Base-by-base conservation (phyloP, 1,140 invertebrate genomes). In the Hycleus cichorii region DNA sequence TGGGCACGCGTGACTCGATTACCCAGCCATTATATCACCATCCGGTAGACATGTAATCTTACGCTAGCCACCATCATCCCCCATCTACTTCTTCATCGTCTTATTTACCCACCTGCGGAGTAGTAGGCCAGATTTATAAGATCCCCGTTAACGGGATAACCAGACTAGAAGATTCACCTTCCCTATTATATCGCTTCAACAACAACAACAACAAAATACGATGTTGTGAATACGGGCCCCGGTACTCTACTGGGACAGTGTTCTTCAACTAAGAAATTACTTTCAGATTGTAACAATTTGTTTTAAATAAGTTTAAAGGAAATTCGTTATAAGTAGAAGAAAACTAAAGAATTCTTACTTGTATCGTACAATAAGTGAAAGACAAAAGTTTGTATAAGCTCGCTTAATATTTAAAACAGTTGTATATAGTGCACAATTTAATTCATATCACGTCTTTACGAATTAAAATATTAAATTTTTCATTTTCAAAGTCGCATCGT, bases 1-100 rank as follows among this genome's bases (percentile, higher is more conserved):
- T 53, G 52, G 57, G 60, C 54, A 68, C 67, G 67, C 67, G 67
- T 69, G 67, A 69, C 67, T 69, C 67, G 63, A 69, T 69, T 69
- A 69, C 58, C 54, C 27, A 55, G 55, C 60, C 65, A 65, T 64
- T 69, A 65, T 67, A 66, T 69, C 65, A 67, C 65, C 59, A 69
- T 69, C 67, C 60, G 48, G 58, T 57, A 64, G 67, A 69, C 67
- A 69, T 65, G 65, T 69, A 67, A 69, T 69, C 65, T 67, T 65
- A 67, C 64, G 60, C 57, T 67, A 61, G 63, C 60, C 58, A 53
- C 57, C 59, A 47, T 3, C 32, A 7, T 18, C 32, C 32, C 4
- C 32, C 32, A 7, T 32, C 32, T 7, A 18, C 18, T 18, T 18
- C 18, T 18, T 9, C 39, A 11, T 11, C n/a, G n/a, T 11, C 43